Evolutionary conservation across 2,797 vertebrate genomes (phyloP), one percentile per base, ranked within the genome.

Genomic region (Triplophysa yarkandensis): DNA sequence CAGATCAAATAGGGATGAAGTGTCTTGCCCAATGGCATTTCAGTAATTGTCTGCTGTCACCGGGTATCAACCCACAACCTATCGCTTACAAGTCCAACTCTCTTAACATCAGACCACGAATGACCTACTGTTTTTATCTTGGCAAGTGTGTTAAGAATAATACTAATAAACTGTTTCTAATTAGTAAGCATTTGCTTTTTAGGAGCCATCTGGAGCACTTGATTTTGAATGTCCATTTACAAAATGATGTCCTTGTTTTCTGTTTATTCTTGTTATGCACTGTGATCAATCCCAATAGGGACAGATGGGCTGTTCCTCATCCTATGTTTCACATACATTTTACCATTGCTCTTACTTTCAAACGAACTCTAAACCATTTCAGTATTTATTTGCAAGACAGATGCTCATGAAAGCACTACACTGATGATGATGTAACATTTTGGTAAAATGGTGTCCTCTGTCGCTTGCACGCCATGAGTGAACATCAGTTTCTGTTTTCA

Each of bases 351-450:
- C 9, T 7, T 27, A 19, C n/a, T 52, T 19, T 21, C 27, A 36
- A 39, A 71, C 4, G 0, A 1, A 23, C 5, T 6, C 4, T 44
- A 44, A n/a, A 16, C n/a, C n/a, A 46, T 19, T 46, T 46, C 17
- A 19, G n/a, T 19, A 7, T 19, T 46, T 54, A 16, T 41, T 48
- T 30, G 63, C n/a, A 17, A 57, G 55, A 60, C n/a, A 44, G n/a
- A 43, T 46, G 39, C 13, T 70, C 60, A 39, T 32, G 16, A 57
- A 57, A 28, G 41, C 23, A 44, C 13, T 25, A 25, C 23, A 64
- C 28, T 57, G 19, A 74, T 66, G 39, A 74, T 66, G 62, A 66
- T 74, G 62, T 41, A 43, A 23, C 9, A 44, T 44, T n/a, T 58
- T 25, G 39, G 39, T 27, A n/a, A 65, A 34, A 14, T 30, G 2